These are phyloP conservation scores for Silurus meridionalis DNA, from an alignment of 2,113 vertebrate species.

Conservation along the genomic window DNA sequence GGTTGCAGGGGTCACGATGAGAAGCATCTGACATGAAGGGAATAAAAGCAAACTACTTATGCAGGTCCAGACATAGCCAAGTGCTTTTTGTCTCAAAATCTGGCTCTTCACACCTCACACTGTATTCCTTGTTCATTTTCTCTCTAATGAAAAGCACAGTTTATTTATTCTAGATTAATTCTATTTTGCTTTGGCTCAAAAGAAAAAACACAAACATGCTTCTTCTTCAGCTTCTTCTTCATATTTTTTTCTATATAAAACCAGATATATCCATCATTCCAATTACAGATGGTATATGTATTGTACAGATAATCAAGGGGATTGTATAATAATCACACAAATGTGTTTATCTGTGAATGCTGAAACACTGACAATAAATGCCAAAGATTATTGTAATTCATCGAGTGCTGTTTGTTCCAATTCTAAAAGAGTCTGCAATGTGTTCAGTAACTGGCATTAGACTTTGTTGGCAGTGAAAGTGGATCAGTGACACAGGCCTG, in stretches of 20 bases:
- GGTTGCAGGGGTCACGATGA: conserved; percentile 61
- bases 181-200: conserved; percentile 44
- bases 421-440: conserved; percentile 2
- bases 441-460: conserved; percentile 4
- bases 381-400: neutral
- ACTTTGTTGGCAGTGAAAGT: conserved; percentile 22
- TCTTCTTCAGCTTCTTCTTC: neutral
- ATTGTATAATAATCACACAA: neutral
- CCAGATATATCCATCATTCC: neutral
- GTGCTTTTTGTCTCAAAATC: conserved; percentile 44
- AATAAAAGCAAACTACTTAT: conserved; percentile 52
- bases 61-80: conserved; percentile 44
- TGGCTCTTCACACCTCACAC: conserved; percentile 19
- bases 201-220: neutral
- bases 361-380: neutral
- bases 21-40: conserved; percentile 45
- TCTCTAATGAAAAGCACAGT: conserved; percentile 37
- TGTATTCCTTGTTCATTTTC: conserved; percentile 20
- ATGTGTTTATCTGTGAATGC: neutral
- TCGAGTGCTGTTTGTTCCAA: conserved; percentile 4
- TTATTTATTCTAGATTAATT: conserved; percentile 48
- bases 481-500: conserved; percentile 5
- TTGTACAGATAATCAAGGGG: no score
- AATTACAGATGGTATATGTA: neutral
- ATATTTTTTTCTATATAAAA: neutral